Percentiles rank a stretch among this genome's conserved stretches.
Evolutionary conservation across 1,140 invertebrate genomes (phyloP).

Genomic region (Bursaphelenchus mucronatus): DNA sequence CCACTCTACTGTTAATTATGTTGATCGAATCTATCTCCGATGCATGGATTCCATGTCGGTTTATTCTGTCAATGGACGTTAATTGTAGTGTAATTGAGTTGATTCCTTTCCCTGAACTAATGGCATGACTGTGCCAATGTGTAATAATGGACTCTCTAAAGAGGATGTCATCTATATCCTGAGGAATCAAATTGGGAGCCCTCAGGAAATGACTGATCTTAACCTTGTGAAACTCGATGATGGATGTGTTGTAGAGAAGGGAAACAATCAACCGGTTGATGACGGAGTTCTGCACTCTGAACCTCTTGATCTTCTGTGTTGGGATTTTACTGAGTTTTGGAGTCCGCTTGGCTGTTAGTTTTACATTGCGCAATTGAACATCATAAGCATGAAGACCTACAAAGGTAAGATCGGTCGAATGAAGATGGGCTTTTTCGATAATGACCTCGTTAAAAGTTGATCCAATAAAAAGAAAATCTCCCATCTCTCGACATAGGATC

Average conservation of each 20-base stretch:
- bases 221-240: slow-evolving; percentile 25
- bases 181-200: slow-evolving; percentile 19
- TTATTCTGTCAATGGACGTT: slow-evolving; percentile 24
- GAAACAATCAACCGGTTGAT: slow-evolving; percentile 26
- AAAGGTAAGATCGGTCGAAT: slow-evolving; percentile 25
- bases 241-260: slow-evolving; percentile 19
- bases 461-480: slow-evolving; percentile 30
- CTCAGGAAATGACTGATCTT: slow-evolving; percentile 23
- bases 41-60: slow-evolving; percentile 23
- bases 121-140: slow-evolving; percentile 35
- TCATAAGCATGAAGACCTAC: slow-evolving; percentile 19
- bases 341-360: slow-evolving; percentile 31
- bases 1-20: slow-evolving; percentile 2
- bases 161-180: slow-evolving; percentile 19
- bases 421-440: slow-evolving; percentile 35
- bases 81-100: slow-evolving; percentile 22
- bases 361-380: slow-evolving; percentile 30
- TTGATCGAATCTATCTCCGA: slow-evolving; percentile 14
- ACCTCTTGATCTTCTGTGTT: slow-evolving; percentile 24
- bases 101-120: slow-evolving; percentile 28
- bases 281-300: slow-evolving; percentile 26
- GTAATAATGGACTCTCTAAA: slow-evolving; percentile 23
- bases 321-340: slow-evolving; percentile 9
- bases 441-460: slow-evolving; percentile 32
- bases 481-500: slow-evolving; percentile 22